Evolutionary conservation across 2,113 vertebrate species (phyloP).

Genomic region (Peromyscus leucopus): DNA sequence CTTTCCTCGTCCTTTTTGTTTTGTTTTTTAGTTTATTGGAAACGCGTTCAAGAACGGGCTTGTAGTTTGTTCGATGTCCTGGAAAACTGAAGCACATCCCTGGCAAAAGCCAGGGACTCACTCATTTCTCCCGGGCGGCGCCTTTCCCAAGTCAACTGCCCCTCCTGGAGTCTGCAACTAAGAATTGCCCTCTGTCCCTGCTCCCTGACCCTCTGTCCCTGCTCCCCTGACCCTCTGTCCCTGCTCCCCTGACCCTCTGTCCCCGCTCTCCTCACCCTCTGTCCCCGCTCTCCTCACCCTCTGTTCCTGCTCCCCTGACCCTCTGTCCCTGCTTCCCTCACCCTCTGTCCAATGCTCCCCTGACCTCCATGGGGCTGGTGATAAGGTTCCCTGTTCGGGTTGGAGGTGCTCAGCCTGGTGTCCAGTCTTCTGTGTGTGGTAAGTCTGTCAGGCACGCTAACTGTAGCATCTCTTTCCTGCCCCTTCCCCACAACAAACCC

Average conservation of each 20-base stretch:
- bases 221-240: no score
- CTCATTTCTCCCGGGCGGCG: no score
- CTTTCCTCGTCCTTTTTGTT: slow-evolving; percentile 32
- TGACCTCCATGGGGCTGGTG: not conserved
- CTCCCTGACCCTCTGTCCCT: no score
- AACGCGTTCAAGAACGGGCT: slow-evolving; percentile 70
- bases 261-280: no score
- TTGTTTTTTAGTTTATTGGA: slow-evolving; percentile 38
- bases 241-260: no score
- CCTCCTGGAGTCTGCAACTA: not conserved
- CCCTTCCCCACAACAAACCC: no score
- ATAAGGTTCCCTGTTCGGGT: not conserved
- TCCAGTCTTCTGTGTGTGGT: not conserved
- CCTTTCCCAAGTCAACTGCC: not conserved
- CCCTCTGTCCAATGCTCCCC: not conserved
- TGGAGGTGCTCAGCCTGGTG: fast-evolving
- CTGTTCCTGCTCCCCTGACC: not conserved
- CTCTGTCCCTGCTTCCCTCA: not conserved
- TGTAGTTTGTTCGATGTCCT: slow-evolving; percentile 35
- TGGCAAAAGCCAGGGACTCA: not conserved
- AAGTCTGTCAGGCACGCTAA: no score
- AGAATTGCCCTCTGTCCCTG: not conserved
- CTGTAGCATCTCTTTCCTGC: fast-evolving
- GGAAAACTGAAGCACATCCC: not conserved
- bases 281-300: no score